Percentiles rank a stretch among this genome's conserved stretches.
phyloP scores from a whole-genome alignment of 1,140 invertebrate species.

The Euura saliciscinereae region DNA sequence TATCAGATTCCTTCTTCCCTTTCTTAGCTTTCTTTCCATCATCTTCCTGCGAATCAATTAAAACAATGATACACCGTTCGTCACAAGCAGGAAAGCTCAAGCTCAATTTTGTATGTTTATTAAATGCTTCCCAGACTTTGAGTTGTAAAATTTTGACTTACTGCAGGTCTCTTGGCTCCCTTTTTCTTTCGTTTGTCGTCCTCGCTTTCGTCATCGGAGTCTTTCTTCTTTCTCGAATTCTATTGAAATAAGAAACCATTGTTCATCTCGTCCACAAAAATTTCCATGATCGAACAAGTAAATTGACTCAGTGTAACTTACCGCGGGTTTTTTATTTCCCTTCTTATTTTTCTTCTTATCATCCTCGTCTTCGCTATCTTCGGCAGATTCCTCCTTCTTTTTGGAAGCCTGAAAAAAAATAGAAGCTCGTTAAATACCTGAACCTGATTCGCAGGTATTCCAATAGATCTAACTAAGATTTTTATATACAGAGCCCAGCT shows the following conservation, averaged over 20 bases:
- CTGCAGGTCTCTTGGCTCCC: conserved; percentile 30
- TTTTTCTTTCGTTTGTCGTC: conserved; percentile 43
- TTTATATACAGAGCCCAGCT: too few species aligned
- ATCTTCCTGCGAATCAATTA: conserved; percentile 10
- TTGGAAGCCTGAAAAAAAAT: background rate
- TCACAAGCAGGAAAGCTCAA: background rate
- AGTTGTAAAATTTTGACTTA: background rate
- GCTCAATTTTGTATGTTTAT: too few species aligned
- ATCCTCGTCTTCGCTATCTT: conserved; percentile 23
- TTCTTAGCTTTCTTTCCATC: conserved; percentile 31
- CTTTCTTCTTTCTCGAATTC: conserved; percentile 40
- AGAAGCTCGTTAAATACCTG: background rate
- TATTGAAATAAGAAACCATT: conserved; percentile 26
- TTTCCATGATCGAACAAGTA: conserved; percentile 23
- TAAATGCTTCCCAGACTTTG: too few species aligned
- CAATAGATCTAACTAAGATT: background rate
- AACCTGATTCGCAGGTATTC: background rate
- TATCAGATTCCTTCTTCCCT: conserved; percentile 44
- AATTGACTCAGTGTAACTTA: conserved; percentile 25
- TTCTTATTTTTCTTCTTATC: conserved; percentile 37
- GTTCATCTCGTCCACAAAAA: conserved; percentile 14
- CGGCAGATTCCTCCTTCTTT: conserved; percentile 21
- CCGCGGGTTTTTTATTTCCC: conserved; percentile 19
- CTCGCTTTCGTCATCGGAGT: conserved; percentile 39
- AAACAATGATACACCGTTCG: background rate